phyloP scores from a whole-genome alignment of 1,140 invertebrate species.

The Archegozetes longisetosus region DNA sequence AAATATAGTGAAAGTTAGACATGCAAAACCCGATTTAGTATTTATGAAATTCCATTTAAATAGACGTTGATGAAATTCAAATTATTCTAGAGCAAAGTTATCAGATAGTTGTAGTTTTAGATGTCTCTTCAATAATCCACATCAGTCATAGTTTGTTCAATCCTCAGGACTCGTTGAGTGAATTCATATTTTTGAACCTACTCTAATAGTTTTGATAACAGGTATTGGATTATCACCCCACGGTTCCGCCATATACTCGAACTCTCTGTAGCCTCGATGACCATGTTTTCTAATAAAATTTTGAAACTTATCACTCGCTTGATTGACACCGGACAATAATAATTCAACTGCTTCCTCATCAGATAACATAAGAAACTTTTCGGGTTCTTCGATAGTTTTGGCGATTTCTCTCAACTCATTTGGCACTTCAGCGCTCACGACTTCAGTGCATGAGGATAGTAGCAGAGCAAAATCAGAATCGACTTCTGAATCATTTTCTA shows the following conservation, averaged over 20 bases:
- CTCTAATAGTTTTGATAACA: constrained; percentile 45
- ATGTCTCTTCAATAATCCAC: too few relatives aligned
- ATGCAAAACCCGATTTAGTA: too few relatives aligned
- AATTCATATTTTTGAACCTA: constrained; percentile 21
- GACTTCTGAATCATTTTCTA: constrained; percentile 23
- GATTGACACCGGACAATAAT: constrained; percentile 15
- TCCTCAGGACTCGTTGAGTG: too few relatives aligned
- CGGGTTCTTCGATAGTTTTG: not conserved
- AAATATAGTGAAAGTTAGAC: too few relatives aligned
- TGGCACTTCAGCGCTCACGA: constrained; percentile 50
- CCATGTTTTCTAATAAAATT: constrained; percentile 49
- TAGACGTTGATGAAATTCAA: too few relatives aligned
- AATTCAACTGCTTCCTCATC: constrained; percentile 5
- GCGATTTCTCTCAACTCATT: constrained; percentile 14
- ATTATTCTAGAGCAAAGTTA: too few relatives aligned
- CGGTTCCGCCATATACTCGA: constrained; percentile 45
- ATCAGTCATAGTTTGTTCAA: too few relatives aligned
- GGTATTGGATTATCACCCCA: constrained; percentile 45
- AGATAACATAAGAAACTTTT: not conserved
- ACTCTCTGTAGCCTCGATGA: constrained; percentile 53
- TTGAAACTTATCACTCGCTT: constrained; percentile 34
- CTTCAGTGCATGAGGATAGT: constrained; percentile 43
- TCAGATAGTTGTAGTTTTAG: too few relatives aligned
- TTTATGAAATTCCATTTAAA: too few relatives aligned
- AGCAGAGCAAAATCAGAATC: constrained; percentile 44